Conservation (phyloP, 2,797 vertebrate species). For the Ctenopoma multispine region DNA sequence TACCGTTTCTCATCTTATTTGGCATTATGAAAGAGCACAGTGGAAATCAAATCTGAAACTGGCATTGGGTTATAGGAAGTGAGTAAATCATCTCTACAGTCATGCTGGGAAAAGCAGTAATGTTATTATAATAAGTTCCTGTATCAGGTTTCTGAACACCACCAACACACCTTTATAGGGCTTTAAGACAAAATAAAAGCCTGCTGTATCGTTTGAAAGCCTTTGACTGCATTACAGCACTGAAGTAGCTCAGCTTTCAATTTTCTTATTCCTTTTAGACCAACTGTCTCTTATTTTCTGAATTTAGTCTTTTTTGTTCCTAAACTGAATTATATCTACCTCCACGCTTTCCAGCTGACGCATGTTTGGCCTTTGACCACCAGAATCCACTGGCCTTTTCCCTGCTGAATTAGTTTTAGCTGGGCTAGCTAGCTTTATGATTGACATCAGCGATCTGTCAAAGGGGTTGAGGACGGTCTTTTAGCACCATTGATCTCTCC, state of each 20-base stretch:
- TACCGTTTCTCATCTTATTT: conserved; percentile 29
- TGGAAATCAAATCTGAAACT: conserved; percentile 44
- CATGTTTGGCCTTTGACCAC: not conserved
- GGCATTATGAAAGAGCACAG: conserved; percentile 18
- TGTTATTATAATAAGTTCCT: conserved; percentile 27
- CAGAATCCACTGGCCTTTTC: not conserved
- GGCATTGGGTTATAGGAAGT: conserved; percentile 22
- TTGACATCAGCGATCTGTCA: conserved; percentile 64
- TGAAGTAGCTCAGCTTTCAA: conserved; percentile 10
- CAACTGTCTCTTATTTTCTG: not conserved
- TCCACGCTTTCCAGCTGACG: not conserved
- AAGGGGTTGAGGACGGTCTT: conserved; percentile 49
- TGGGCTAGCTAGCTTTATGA: conserved; percentile 55
- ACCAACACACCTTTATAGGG: conserved; percentile 1
- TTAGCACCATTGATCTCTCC: conserved; percentile 70
- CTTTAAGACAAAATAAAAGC: conserved; percentile 36
- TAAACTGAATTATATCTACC: not conserved
- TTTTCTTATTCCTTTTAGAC: conserved; percentile 5
- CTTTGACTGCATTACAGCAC: conserved; percentile 11
- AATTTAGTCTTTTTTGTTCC: not conserved
- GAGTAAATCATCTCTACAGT: conserved; percentile 43
- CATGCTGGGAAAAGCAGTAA: conserved; percentile 43
- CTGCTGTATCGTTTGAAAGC: conserved; percentile 23
- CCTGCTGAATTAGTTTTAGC: conserved; percentile 39
- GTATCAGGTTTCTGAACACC: conserved; percentile 47